These are phyloP conservation scores for Clarias pachynema DNA, from an alignment of 2,797 vertebrate genomes.

Conservation along the genomic window DNA sequence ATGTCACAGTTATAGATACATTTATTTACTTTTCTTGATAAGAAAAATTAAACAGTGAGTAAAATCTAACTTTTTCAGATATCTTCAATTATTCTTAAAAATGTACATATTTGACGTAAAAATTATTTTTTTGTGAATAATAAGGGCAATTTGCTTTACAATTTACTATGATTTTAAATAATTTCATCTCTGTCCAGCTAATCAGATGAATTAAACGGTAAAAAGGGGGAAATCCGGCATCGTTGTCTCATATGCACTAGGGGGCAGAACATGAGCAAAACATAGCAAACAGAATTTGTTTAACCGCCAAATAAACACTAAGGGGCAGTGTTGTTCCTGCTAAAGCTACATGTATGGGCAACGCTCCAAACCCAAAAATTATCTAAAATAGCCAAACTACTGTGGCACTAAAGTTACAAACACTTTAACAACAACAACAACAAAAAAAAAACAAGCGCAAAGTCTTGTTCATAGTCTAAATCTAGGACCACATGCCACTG, in stretches of 20 bases:
- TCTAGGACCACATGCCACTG: not conserved
- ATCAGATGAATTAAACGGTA: not conserved
- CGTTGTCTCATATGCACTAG: not conserved
- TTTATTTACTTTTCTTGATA: not conserved
- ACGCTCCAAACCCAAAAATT: not conserved
- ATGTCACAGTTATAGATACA: not conserved
- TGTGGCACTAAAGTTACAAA: too few relatives aligned
- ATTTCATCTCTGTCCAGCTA: not conserved
- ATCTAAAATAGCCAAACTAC: not conserved
- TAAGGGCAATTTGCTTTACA: not conserved
- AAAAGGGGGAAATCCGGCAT: not conserved
- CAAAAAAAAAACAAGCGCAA: too few relatives aligned
- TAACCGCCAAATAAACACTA: constrained; percentile 5
- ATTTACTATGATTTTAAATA: not conserved
- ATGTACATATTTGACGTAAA: not conserved
- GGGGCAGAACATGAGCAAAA: not conserved
- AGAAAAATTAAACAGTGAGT: not conserved
- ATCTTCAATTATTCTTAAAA: not conserved
- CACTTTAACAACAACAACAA: too few relatives aligned
- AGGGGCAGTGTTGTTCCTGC: constrained; percentile 25
- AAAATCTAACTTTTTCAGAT: not conserved
- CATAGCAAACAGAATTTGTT: not conserved
- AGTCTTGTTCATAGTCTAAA: too few relatives aligned
- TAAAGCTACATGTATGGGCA: not conserved
- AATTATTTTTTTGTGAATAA: too few relatives aligned